A percentile compares a stretch with the other conserved stretches of the same genome.
Conservation (phyloP, 2,888 invertebrate species). For the Xestia sexstrigata region DNA sequence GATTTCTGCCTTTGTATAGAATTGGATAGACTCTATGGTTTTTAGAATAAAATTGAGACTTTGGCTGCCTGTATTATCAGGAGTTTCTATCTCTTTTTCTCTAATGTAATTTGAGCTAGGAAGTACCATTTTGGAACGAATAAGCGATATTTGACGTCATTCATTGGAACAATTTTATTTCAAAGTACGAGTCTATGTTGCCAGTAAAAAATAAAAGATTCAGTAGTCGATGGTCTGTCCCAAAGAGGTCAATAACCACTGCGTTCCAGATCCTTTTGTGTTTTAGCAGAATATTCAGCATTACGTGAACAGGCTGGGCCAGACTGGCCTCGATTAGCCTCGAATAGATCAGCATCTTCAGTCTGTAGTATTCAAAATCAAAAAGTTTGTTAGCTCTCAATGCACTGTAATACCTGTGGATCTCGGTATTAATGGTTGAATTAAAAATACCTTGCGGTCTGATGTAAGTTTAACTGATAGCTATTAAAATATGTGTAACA, state of each 20-base stretch:
- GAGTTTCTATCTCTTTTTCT: constrained; percentile 45
- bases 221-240: constrained; percentile 21
- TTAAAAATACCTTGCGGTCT: no score
- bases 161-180: background rate
- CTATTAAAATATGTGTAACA: no score
- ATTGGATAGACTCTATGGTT: constrained; percentile 63
- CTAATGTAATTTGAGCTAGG: background rate
- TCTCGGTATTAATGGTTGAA: background rate
- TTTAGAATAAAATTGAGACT: constrained; percentile 40
- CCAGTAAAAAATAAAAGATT: constrained; percentile 10
- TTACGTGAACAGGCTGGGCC: background rate
- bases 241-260: constrained; percentile 27
- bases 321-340: background rate
- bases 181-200: background rate
- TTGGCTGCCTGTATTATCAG: constrained; percentile 54
- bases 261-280: background rate
- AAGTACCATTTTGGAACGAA: constrained; percentile 33
- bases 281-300: background rate
- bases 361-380: background rate
- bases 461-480: no score
- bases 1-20: constrained; percentile 45
- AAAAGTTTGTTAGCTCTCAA: background rate
- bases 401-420: background rate
- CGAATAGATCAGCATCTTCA: background rate
- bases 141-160: constrained; percentile 25